Conservation (phyloP, 2,797 vertebrate genomes). For the Numenius phaeopus region DNA sequence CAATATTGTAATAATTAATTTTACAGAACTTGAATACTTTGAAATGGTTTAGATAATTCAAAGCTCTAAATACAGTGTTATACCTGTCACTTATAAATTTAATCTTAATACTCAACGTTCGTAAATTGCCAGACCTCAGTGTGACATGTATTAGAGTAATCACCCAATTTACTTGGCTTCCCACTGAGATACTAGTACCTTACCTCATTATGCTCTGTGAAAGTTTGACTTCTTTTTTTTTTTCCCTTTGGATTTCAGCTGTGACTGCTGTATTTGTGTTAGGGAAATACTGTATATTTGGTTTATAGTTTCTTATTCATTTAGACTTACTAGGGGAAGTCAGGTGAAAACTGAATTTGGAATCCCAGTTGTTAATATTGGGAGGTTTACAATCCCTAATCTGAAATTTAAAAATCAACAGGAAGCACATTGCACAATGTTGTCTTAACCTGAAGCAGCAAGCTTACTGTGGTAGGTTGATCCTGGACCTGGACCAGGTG, state of each 20-base stretch:
- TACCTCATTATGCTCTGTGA: neutral
- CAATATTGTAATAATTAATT: neutral
- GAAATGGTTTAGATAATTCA: slow-evolving; percentile 1
- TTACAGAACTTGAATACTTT: neutral
- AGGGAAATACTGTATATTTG: neutral
- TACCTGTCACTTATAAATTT: neutral
- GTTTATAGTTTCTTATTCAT: neutral
- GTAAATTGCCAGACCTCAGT: neutral
- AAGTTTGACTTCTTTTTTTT: neutral
- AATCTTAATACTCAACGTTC: neutral
- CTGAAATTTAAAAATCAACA: neutral
- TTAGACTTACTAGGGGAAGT: neutral
- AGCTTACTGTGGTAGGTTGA: neutral
- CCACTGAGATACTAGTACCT: neutral
- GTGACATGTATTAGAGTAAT: neutral
- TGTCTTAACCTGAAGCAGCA: neutral
- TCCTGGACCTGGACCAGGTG: neutral
- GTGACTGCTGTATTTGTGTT: neutral
- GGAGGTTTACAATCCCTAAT: neutral
- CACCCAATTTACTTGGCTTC: slow-evolving; percentile 9
- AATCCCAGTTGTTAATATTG: neutral
- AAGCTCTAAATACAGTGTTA: neutral
- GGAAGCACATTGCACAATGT: neutral
- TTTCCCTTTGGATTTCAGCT: neutral
- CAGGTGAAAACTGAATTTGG: neutral